A percentile compares a stretch with the other conserved stretches of the same genome.
These are phyloP conservation scores for Andrena praecox DNA, from an alignment of 2,888 invertebrate genomes.

Conservation along the genomic window DNA sequence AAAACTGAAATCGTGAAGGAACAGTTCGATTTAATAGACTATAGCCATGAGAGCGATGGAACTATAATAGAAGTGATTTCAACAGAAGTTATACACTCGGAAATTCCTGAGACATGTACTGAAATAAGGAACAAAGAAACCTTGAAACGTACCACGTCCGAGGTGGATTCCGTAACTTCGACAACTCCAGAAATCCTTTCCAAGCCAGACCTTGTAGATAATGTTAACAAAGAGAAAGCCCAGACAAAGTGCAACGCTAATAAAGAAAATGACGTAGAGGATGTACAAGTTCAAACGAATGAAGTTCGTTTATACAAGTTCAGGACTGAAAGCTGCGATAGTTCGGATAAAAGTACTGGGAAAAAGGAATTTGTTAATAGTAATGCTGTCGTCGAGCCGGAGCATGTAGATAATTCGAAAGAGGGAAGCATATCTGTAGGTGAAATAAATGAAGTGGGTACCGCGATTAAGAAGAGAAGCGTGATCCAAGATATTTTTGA, in stretches of 20 bases:
- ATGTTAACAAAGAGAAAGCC: background rate
- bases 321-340: constrained; percentile 55
- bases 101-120: constrained; percentile 30
- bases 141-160: constrained; percentile 2
- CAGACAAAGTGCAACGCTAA: background rate
- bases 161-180: constrained; percentile 15
- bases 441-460: constrained; percentile 19
- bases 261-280: constrained; percentile 1
- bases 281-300: constrained; percentile 8
- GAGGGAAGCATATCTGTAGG: constrained; percentile 4
- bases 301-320: background rate
- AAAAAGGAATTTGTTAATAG: constrained; percentile 14
- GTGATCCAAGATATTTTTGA: constrained; percentile 83
- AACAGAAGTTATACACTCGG: constrained; percentile 59
- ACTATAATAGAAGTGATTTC: constrained; percentile 69
- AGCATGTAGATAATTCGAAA: constrained; percentile 6
- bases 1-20: constrained; percentile 33
- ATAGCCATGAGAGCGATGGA: constrained; percentile 50
- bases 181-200: background rate
- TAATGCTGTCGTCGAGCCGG: background rate
- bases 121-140: constrained; percentile 9
- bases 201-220: constrained; percentile 1
- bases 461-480: constrained; percentile 75
- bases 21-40: constrained; percentile 59
- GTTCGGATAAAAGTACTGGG: background rate